phyloP scores from a whole-genome alignment of 2,797 vertebrate species.

The Phoebastria nigripes region DNA sequence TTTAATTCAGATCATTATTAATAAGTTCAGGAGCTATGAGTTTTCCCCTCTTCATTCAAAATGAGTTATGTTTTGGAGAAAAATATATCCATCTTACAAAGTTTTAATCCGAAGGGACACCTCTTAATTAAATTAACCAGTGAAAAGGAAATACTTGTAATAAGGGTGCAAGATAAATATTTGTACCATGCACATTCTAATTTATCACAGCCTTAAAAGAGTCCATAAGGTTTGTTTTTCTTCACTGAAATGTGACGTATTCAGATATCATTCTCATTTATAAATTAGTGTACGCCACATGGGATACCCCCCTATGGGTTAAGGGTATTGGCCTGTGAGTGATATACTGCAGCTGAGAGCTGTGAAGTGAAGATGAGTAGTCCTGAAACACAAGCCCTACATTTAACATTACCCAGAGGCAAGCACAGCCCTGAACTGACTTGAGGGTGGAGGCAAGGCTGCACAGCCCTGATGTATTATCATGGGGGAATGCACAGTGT shows the following conservation, averaged over 20 bases:
- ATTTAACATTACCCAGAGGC: constrained; percentile 26
- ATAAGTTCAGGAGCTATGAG: constrained; percentile 48
- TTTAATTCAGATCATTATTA: constrained; percentile 50
- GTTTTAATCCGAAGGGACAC: constrained; percentile 57
- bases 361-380: constrained; percentile 4
- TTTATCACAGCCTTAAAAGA: constrained; percentile 70
- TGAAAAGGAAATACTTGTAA: constrained; percentile 72
- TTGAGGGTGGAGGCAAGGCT: not conserved
- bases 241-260: constrained; percentile 59
- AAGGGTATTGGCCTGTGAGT: constrained; percentile 52
- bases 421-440: not conserved
- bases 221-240: constrained; percentile 62
- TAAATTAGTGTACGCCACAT: constrained; percentile 61
- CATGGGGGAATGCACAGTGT: not conserved
- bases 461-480: not conserved
- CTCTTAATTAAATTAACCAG: constrained; percentile 71
- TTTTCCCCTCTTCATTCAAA: constrained; percentile 47
- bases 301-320: constrained; percentile 21
- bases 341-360: constrained; percentile 63
- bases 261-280: constrained; percentile 64
- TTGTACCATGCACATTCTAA: constrained; percentile 52
- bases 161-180: constrained; percentile 70
- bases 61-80: constrained; percentile 42
- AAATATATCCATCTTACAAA: constrained; percentile 39
- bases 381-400: constrained; percentile 3